Percentiles rank a stretch among this genome's conserved stretches.
Conservation (phyloP, 2,888 invertebrate species). For the Tridacna gigas region DNA sequence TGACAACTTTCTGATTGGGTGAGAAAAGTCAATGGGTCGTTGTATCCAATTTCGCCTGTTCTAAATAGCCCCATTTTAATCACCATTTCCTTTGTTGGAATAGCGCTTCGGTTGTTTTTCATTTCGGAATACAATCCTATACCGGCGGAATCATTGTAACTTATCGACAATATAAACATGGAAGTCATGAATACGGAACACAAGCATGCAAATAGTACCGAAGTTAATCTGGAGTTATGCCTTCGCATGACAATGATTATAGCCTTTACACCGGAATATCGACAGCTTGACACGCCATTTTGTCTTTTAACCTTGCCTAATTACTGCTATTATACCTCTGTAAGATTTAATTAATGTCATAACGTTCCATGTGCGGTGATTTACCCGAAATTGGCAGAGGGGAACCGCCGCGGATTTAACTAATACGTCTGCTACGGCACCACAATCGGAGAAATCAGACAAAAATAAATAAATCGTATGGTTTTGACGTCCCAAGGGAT, state of each 20-base stretch:
- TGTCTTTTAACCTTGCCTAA: slow-evolving; percentile 4
- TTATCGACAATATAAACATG: not conserved
- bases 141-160: not conserved
- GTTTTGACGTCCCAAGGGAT: no score
- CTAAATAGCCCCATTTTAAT: not conserved
- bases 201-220: not conserved
- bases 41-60: not conserved
- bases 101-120: not conserved
- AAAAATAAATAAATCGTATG: no score
- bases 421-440: no score
- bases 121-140: not conserved
- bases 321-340: slow-evolving; percentile 1
- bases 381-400: no score
- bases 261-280: not conserved
- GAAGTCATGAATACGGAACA: not conserved
- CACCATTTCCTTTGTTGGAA: not conserved
- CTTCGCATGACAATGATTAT: slow-evolving; percentile 13
- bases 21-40: not conserved
- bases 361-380: no score
- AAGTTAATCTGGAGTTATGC: not conserved
- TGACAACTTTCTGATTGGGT: not conserved
- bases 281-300: not conserved
- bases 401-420: no score
- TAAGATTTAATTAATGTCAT: slow-evolving; percentile 7
- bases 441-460: no score